Evolutionary conservation across 2,113 vertebrate species (phyloP).

Genomic region (Heterotis niloticus): DNA sequence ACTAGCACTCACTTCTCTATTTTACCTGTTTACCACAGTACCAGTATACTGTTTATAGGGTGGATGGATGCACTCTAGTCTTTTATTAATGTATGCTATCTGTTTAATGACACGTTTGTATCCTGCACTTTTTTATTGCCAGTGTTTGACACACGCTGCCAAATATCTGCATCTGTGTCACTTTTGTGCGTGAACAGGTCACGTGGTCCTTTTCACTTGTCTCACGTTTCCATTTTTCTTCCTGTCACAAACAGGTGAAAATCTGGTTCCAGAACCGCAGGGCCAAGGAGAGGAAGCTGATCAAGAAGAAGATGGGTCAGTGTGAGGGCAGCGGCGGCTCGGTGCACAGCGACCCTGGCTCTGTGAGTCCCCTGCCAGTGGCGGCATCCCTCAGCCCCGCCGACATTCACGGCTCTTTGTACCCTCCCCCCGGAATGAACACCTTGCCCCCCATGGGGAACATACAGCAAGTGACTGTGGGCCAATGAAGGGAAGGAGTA

Average conservation of each 20-base stretch:
- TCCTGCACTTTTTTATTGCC: too few species aligned
- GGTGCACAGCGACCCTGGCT: constrained; percentile 85
- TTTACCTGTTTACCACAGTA: too few species aligned
- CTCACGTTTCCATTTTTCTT: too few species aligned
- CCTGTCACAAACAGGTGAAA: constrained; percentile 70
- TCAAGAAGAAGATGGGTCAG: constrained; percentile 89
- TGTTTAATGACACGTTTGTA: too few species aligned
- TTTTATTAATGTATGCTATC: too few species aligned
- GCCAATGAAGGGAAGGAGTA: constrained; percentile 60
- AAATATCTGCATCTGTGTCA: too few species aligned
- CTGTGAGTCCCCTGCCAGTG: constrained; percentile 80
- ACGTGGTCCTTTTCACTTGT: too few species aligned
- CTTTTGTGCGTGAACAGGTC: too few species aligned
- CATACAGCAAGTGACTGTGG: constrained; percentile 79
- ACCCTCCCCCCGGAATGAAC: constrained; percentile 69
- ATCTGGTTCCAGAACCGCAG: constrained; percentile 95
- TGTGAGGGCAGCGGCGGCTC: constrained; percentile 81
- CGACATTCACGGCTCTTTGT: constrained; percentile 69
- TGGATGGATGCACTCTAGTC: too few species aligned
- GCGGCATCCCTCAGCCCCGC: constrained; percentile 68
- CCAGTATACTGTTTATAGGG: too few species aligned
- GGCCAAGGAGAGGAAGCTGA: constrained; percentile 87
- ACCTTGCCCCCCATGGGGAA: constrained; percentile 78
- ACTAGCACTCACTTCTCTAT: too few species aligned
- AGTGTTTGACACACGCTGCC: too few species aligned